Base-by-base conservation (phyloP, 2,113 vertebrate species). In the Ptychochromis oligacanthus region DNA sequence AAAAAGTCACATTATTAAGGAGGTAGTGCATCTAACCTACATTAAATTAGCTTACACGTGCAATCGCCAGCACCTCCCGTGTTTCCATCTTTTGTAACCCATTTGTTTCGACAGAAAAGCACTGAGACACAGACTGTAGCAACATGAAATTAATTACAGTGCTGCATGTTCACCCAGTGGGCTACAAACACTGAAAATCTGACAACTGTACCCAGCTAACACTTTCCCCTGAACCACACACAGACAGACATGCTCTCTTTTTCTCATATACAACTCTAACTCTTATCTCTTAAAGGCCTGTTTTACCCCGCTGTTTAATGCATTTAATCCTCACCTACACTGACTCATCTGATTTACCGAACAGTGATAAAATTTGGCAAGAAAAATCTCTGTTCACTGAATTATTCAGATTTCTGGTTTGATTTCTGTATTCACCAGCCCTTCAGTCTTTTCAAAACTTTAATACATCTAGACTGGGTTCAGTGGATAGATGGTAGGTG, bases 81-180 rank as follows among this genome's bases (percentile, higher is more conserved):
- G 80, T 87, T 85, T 67, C 59, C 60, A 79, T 79, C 56, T 61
- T 90, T 80, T 92, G 86, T 78, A 85, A 93, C 85, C 54, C n/a
- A 72, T 93, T 93, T 93, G 84, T 93, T 91, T 86, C 26, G 31
- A 57, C 77, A 83, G 86, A 89, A 88, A 87, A 87, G 77, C 81
- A 81, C 79, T 80, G 74, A 91, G 87, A 90, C 77, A 82, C 82
- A 79, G 75, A 77, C 67, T 87, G 83, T 83, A 86, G 86, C 46
- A 34, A 89, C 79, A 84, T 86, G 79, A 90, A 92, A 90, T 90
- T 91, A 93, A 96, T 95, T 91, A 91, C 88, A 87, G 79, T 90
- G 67, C 86, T 84, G 81, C 91, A 90, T 90, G 83, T 87, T 93
- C 85, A 82, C 91, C 64, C 92, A 90, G 90, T 90, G 91, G 90